Base-by-base conservation (phyloP, 2,113 vertebrate genomes). In the Hippocampus comes region DNA sequence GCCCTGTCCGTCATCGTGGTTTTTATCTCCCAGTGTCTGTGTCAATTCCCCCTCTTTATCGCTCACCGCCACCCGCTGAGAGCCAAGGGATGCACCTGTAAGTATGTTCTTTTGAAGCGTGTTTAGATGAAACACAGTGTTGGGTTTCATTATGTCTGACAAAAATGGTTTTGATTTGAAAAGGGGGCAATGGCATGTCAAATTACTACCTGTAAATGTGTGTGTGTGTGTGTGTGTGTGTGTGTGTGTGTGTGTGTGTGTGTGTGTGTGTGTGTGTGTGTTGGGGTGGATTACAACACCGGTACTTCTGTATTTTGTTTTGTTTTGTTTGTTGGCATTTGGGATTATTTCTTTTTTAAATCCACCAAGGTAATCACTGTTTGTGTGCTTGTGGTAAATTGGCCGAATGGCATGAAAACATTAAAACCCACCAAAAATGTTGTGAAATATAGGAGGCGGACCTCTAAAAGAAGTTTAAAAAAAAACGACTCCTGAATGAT, bases 31-130 rank as follows among this genome's bases (percentile, higher is more conserved):
- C 87, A 82, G 90, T 94, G 90, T 91, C 92, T 79, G 82, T 82
- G 87, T 90, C 73, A 86, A 92, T 91, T 87, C 92, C 89, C 90
- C 91, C 91, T 91, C 93, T 95, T 95, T 95, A 95, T 97, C 93
- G 12, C 89, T 82, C 87, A 79, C 91, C 84, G 90, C 92, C 95
- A 95, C 91, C 92, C 87, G 91, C 91, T 85, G 89, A 78, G 84
- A 89, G 89, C 89, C 68, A 77, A 68, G 70, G 49, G 38, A 27
- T 87, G 86, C 90, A 92, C 78, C 74, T 84, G 75, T 77, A 61
- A 73, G 78, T 68, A 71, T 73, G 72, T 71, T 77, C 30, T 78
- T 61, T 70, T 72, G 63, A 73, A 48, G 17, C 25, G 65, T 1
- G 14, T 66, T 41, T 46, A 12, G 63, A 27, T 66, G 17, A 63